Percentiles rank a stretch among this genome's conserved stretches.
Conservation (phyloP, 2,113 vertebrate genomes). For the Nothoprocta pentlandii region DNA sequence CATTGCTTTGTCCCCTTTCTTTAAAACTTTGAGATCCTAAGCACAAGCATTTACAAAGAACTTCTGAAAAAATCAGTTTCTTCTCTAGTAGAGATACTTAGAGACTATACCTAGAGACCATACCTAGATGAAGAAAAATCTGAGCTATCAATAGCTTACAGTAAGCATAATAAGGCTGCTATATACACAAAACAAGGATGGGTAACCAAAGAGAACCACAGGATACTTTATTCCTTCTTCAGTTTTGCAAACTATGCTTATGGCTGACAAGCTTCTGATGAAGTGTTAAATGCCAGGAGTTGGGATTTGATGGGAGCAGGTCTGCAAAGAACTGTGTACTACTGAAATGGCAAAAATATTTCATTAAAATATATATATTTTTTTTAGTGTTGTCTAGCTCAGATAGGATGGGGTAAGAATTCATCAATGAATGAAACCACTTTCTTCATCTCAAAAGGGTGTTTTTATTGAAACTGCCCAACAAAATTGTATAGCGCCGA, state of each 20-base stretch:
- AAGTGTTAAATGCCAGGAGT: neutral
- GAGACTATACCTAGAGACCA: neutral
- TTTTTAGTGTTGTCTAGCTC: neutral
- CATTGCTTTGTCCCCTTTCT: accelerated
- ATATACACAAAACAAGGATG: no score
- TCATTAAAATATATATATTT: accelerated
- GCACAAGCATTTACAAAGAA: neutral
- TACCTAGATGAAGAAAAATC: neutral
- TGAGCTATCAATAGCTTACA: neutral
- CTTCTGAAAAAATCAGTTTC: neutral
- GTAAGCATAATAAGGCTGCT: neutral
- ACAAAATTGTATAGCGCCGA: neutral
- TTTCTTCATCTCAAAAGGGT: neutral
- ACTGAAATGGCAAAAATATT: neutral
- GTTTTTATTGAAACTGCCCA: neutral
- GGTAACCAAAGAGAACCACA: neutral
- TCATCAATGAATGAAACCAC: neutral
- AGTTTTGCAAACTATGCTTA: neutral
- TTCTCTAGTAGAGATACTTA: neutral
- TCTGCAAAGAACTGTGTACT: neutral
- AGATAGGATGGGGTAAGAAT: neutral
- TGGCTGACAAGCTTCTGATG: neutral
- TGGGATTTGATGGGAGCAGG: neutral
- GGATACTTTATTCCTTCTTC: neutral
- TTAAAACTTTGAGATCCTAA: neutral